phyloP scores from a whole-genome alignment of 2,797 vertebrate species.

The Phaenicophaeus curvirostris region DNA sequence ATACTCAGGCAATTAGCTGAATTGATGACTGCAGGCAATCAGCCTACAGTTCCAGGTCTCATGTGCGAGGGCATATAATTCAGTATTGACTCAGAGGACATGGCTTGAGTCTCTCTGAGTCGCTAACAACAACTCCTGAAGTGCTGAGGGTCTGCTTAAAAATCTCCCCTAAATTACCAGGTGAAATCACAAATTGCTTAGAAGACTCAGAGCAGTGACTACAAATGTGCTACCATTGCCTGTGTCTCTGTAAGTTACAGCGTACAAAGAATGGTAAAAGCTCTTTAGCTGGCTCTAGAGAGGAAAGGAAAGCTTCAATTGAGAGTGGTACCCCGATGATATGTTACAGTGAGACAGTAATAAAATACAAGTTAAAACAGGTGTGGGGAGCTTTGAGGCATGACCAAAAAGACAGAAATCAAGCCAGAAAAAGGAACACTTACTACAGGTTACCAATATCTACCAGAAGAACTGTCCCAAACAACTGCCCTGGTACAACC shows the following conservation, averaged over 20 bases:
- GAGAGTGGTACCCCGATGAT: not conserved
- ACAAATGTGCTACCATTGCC: not conserved
- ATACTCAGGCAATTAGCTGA: not conserved
- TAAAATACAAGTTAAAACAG: not conserved
- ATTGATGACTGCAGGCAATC: conserved; percentile 34
- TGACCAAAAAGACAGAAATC: not conserved
- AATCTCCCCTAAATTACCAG: not conserved
- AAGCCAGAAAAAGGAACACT: not conserved
- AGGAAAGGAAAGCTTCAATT: not conserved
- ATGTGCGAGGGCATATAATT: not conserved
- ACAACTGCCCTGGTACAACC: not conserved
- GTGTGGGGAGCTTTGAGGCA: not conserved
- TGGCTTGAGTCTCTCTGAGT: not conserved
- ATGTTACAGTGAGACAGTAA: not conserved
- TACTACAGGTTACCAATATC: not conserved
- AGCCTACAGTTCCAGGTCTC: not conserved
- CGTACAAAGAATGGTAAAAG: not conserved
- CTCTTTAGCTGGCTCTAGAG: not conserved
- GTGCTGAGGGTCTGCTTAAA: not conserved
- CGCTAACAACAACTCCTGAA: not conserved
- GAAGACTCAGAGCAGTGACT: not conserved
- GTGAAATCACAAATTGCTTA: not conserved
- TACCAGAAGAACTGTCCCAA: not conserved
- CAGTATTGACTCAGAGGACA: not conserved
- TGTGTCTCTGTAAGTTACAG: not conserved